Base-by-base conservation (phyloP, 2,113 vertebrate genomes). In the Ondatra zibethicus region DNA sequence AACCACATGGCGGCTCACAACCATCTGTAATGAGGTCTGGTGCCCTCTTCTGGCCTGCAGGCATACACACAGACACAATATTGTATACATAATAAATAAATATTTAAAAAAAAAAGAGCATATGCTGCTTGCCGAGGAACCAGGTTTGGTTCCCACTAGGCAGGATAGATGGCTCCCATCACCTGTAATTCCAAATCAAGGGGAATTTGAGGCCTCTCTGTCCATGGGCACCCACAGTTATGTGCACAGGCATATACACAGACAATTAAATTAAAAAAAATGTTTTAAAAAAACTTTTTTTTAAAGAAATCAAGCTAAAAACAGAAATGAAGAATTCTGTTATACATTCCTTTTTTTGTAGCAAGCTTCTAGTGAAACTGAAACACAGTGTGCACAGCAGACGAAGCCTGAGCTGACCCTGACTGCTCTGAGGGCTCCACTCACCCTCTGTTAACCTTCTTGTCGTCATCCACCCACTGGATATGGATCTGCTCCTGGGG, bases 401-500 rank as follows among this genome's bases (percentile, higher is more conserved):
- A n/a, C 42, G 84, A 77, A 55, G 50, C 77, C 81, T 55, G 68
- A 68, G 75, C 14, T 21, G 1, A 45, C 42, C 50, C 3, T 5
- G 33, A 31, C 0, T 17, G 68, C 52, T 73, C 27, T 42, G 9
- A 7, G 17, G 19, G 3, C 23, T 17, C 29, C 75, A 25, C 92
- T 99, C 98, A 99, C 99, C 99, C 99, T 96, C 99, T 99, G 98
- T 99, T 99, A 89, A 99, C 99, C 96, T 99, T 99, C 96, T 99
- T 99, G 98, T 99, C 99, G 23, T 99, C 99, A 52, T 99, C 99
- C n/a, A 99, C 99, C 99, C 99, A 99, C 97, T 99, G 99, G 97
- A 99, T 98, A 93, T 99, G 98, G 95, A 99, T 99, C 0, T 99
- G 99, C 97, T 99, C 99, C 99, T 99, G 99, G 96, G 98, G 99